phyloP scores from a whole-genome alignment of 2,888 invertebrate genomes.

The Eilema griseolum region DNA sequence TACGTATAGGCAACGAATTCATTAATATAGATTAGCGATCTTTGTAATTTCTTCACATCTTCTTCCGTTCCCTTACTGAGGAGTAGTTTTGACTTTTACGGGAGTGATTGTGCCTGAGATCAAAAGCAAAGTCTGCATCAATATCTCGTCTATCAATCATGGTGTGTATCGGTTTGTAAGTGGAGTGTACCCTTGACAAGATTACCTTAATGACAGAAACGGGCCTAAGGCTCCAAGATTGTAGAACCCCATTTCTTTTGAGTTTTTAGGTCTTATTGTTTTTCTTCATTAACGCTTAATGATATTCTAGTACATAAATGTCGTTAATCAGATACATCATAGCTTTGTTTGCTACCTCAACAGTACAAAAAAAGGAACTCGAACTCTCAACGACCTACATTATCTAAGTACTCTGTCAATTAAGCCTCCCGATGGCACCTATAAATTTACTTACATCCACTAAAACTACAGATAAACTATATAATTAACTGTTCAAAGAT shows the following conservation, averaged over 20 bases:
- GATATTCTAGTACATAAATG: no score
- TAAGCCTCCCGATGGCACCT: background rate
- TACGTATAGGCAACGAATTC: no score
- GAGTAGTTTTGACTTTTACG: no score
- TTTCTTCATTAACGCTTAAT: no score
- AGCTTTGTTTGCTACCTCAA: background rate
- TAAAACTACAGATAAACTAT: background rate
- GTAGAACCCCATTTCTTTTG: no score
- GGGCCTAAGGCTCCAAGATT: no score
- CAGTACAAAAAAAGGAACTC: background rate
- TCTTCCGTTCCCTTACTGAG: background rate
- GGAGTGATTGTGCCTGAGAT: background rate
- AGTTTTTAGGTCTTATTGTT: no score
- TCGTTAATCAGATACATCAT: background rate
- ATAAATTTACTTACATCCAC: background rate
- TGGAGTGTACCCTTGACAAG: background rate
- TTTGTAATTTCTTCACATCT: background rate
- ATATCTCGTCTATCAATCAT: background rate
- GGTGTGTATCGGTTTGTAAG: background rate
- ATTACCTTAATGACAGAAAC: no score
- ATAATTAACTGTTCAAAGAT: slow-evolving; percentile 5
- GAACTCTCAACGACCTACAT: background rate
- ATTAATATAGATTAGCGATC: background rate
- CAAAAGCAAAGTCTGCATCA: background rate
- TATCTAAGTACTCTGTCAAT: background rate